Evolutionary conservation across 2,113 vertebrate genomes (phyloP).

Genomic region (Phyllostomus hastatus): DNA sequence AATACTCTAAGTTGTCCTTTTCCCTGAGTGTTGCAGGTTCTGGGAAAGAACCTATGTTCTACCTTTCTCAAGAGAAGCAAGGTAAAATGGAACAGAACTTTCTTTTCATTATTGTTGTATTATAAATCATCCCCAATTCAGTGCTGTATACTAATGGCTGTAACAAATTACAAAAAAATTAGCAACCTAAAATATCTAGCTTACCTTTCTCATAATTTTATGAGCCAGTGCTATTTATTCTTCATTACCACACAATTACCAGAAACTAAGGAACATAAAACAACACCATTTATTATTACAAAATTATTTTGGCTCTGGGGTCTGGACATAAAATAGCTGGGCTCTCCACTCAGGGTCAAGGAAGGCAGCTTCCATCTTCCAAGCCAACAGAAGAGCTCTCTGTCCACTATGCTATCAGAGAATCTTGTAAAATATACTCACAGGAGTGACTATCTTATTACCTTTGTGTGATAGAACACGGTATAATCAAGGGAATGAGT

Average conservation of each 20-base stretch:
- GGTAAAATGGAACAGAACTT: neutral
- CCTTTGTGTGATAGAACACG: neutral
- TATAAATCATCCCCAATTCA: neutral
- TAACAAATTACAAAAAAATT: neutral
- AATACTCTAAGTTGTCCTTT: neutral
- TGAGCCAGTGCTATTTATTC: neutral
- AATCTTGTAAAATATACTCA: neutral
- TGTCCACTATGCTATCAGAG: neutral
- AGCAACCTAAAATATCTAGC: neutral
- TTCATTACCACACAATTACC: neutral
- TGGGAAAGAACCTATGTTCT: neutral
- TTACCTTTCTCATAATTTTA: neutral
- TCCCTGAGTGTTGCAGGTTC: neutral
- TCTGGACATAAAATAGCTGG: neutral
- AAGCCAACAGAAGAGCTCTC: neutral
- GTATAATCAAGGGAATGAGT: neutral
- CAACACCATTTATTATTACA: neutral
- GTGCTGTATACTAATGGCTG: neutral
- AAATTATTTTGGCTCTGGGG: neutral
- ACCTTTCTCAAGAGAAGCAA: neutral
- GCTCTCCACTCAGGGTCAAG: neutral
- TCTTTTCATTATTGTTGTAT: neutral
- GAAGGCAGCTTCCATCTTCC: neutral
- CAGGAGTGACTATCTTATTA: neutral
- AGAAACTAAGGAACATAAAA: neutral